These are phyloP conservation scores for Oryzias javanicus DNA, from an alignment of 2,113 vertebrate species.

Conservation along the genomic window DNA sequence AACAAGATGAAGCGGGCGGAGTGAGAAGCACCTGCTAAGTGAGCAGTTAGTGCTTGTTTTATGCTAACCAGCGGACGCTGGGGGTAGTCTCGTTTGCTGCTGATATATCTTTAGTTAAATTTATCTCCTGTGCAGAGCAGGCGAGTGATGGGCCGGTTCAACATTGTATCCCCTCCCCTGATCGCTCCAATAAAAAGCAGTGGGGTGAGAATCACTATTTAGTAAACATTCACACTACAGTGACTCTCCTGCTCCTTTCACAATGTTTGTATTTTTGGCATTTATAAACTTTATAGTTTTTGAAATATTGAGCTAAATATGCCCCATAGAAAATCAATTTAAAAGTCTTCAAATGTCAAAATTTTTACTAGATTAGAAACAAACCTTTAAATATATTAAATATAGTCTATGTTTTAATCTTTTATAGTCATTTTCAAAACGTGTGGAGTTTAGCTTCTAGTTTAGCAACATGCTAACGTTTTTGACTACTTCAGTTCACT, in stretches of 20 bases:
- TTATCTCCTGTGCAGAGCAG: constrained; percentile 27
- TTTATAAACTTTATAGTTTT: too few species aligned
- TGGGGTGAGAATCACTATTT: constrained; percentile 47
- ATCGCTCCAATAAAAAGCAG: constrained; percentile 37
- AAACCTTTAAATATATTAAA: background rate
- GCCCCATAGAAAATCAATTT: too few species aligned
- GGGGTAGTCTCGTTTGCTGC: constrained; percentile 42
- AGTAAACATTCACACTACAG: too few species aligned
- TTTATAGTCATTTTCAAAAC: too few species aligned
- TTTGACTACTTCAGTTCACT: too few species aligned
- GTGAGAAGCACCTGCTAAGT: constrained; percentile 26
- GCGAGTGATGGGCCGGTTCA: constrained; percentile 27
- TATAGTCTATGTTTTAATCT: too few species aligned
- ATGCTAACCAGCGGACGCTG: constrained; percentile 50
- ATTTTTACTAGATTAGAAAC: too few species aligned
- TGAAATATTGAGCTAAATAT: too few species aligned
- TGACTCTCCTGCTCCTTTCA: background rate
- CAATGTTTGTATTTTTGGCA: too few species aligned
- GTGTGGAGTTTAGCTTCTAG: too few species aligned
- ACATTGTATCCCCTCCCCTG: constrained; percentile 23
- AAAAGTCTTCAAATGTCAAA: too few species aligned
- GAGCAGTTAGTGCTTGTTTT: constrained; percentile 40
- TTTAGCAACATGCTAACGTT: too few species aligned
- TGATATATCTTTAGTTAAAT: constrained; percentile 48
- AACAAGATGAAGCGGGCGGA: constrained; percentile 32